Evolutionary conservation across 2,797 vertebrate species (phyloP), one percentile per base, ranked within the genome.

Genomic region (Champsocephalus esox): DNA sequence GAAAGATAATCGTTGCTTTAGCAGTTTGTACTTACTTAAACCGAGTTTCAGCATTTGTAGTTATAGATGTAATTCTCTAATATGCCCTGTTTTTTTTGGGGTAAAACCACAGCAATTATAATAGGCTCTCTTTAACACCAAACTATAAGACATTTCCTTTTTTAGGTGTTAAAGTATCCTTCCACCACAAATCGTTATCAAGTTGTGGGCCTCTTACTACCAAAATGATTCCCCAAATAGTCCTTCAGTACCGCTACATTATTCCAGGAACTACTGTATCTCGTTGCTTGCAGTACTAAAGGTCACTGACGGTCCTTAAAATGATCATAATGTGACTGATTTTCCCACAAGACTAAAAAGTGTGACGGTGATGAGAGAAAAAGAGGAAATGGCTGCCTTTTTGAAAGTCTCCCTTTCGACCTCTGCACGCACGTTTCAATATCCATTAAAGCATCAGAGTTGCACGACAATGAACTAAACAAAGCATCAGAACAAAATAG

Each of bases 391-490:
- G 2, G 0, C 11, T 43, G 58, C 5, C 34, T 9, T 46, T 46
- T 63, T 48, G 7, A 73, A 66, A 61, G 24, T 24, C 12, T 62
- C 49, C 19, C 43, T 65, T 61, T 16, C 71, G 43, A 56, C 70
- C 63, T 75, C 73, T 56, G 59, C 58, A 16, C 12, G 9, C 58
- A 62, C 19, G 55, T 70, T 73, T 52, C 16, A 32, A 11, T 19
- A 28, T 16, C 19, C 51, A 44, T 24, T 46, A 41, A 82, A 50
- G 71, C 69, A 52, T 45, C 62, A 10, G 57, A 49, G n/a, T 28
- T 71, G 56, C 64, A 48, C 46, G 17, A 73, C 45, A 66, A 44
- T 48, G 44, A 61, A 59, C 61, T 55, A 45, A 38, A 65, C 52
- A 71, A 77, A 45, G 57, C 48, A 62, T 41, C 16, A 65, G 44